Base-by-base conservation (phyloP, 2,113 vertebrate species). In the Crotophaga sulcirostris region DNA sequence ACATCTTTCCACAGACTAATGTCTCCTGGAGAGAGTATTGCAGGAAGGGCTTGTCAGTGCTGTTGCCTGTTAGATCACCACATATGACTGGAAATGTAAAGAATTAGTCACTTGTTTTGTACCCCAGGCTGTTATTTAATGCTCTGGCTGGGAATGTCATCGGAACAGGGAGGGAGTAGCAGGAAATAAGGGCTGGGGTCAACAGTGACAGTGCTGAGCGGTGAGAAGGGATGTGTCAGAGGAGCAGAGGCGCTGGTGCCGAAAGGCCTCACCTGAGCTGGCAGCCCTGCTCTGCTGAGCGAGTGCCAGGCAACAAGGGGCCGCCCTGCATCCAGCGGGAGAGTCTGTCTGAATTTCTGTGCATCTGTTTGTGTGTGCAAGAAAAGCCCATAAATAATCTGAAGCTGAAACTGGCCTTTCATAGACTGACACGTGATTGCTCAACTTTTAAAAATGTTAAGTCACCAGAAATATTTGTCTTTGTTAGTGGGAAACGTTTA, bases 131-230 rank as follows among this genome's bases (percentile, higher is more conserved):
- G 90, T 92, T 92, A 33, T 15, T 78, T 82, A 58, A 78, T 68
- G 66, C 49, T 64, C 20, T 79, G 89, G 73, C 60, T 75, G 66
- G 80, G 84, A 94, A 79, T 68, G 62, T 11, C 77, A 5, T 83
- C 68, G 49, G 52, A 42, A 42, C 40, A 45, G 74, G 69, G 55
- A 67, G 60, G 82, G 80, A 80, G 69, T 17, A 91, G 64, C 96
- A 97, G 96, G 87, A 96, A 97, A 60, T 44, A 44, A 36, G 89
- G 86, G 91, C 92, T 95, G 67, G 93, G 89, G 85, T 95, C 85
- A 58, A 4, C 47, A 62, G 64, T 72, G 84, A 24, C 5, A 18
- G 68, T 24, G 9, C n/a, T 0, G 2, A 60, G 70, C 0, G 0
- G 38, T 34, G 49, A 86, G 58, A 31, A 60, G 13, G 47, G 58